phyloP scores from a whole-genome alignment of 2,113 vertebrate genomes.

The Pitta sordida region DNA sequence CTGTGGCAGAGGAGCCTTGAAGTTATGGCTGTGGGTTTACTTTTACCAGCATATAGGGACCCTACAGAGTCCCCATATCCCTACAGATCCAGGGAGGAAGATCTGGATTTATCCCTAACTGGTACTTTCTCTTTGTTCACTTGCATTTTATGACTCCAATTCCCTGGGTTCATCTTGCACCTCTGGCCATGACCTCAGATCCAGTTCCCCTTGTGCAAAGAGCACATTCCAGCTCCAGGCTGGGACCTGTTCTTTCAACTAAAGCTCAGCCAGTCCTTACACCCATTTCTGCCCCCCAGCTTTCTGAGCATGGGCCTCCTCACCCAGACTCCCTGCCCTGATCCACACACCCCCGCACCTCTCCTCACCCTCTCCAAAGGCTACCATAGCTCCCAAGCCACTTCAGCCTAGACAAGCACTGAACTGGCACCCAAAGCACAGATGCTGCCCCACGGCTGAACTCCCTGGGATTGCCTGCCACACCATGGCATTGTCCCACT shows the following conservation, averaged over 20 bases:
- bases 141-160: background rate
- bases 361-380: background rate
- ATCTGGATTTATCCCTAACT: background rate
- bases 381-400: background rate
- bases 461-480: background rate
- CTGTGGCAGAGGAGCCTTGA: background rate
- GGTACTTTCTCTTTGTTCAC: background rate
- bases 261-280: background rate
- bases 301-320: fast-evolving
- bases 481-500: background rate
- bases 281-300: background rate
- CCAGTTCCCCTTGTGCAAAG: background rate
- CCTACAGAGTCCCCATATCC: background rate
- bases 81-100: background rate
- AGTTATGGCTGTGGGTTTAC: background rate
- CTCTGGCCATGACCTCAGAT: background rate
- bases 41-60: background rate
- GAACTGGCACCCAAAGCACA: background rate
- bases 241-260: background rate
- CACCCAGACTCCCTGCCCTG: background rate
- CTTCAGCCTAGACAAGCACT: background rate
- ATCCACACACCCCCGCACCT: background rate
- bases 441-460: fast-evolving
- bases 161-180: background rate
- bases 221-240: background rate